Evolutionary conservation across 2,888 invertebrate genomes (phyloP).

Genomic region (Macropis europaea): DNA sequence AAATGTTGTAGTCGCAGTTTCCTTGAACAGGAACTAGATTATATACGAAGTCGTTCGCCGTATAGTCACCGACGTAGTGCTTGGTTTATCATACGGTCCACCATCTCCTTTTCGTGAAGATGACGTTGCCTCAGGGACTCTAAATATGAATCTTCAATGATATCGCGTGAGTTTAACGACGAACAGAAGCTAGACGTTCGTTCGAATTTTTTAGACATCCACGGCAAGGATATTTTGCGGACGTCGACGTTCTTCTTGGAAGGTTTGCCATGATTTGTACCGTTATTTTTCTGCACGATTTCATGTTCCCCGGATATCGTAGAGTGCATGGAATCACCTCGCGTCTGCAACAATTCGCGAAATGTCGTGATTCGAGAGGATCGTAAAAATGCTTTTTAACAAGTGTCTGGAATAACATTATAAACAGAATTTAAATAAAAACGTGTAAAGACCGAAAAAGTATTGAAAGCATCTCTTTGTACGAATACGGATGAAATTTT

Average conservation of each 20-base stretch:
- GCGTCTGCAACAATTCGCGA: constrained; percentile 10
- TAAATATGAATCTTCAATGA: constrained; percentile 55
- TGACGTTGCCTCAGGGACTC: constrained; percentile 63
- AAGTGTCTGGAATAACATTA: too few species aligned
- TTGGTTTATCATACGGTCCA: constrained; percentile 58
- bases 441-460: not conserved
- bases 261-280: not conserved
- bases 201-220: constrained; percentile 18
- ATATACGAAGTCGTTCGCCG: not conserved
- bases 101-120: constrained; percentile 62
- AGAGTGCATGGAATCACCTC: not conserved
- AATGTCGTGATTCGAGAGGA: not conserved
- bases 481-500: not conserved
- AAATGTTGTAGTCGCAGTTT: not conserved
- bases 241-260: not conserved
- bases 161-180: constrained; percentile 35
- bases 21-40: not conserved
- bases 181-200: constrained; percentile 17
- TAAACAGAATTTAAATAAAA: not conserved
- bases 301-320: not conserved
- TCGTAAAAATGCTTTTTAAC: too few species aligned
- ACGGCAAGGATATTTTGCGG: not conserved
- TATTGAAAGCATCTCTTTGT: too few species aligned
- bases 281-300: not conserved
- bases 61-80: constrained; percentile 15